Percentiles rank a stretch among this genome's conserved stretches.
Conservation (phyloP, 2,113 vertebrate genomes). For the Helogale parvula region DNA sequence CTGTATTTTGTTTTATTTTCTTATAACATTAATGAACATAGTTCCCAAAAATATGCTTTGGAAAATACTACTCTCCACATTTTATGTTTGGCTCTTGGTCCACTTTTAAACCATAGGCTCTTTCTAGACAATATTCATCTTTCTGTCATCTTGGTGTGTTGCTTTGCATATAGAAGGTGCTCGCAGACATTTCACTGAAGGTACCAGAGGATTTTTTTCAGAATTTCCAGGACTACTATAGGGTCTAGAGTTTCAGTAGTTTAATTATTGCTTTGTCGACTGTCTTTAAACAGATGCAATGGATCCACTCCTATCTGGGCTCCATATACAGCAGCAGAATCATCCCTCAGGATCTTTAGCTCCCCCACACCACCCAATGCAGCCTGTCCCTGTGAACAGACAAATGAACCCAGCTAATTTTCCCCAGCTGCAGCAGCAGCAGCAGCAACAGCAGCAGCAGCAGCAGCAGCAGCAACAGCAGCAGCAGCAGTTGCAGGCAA, state of each 20-base stretch:
- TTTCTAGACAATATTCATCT: conserved; percentile 30
- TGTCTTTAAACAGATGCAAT: conserved; percentile 89
- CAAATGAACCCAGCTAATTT: conserved; percentile 94
- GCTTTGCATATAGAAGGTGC: neutral
- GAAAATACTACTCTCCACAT: neutral
- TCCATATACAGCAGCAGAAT: conserved; percentile 90
- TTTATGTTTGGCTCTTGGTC: conserved; percentile 2
- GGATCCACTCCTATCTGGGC: conserved; percentile 94
- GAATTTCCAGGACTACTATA: neutral
- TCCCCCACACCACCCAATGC: conserved; percentile 95
- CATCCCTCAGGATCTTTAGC: conserved; percentile 92
- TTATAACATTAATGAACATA: neutral
- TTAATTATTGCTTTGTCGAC: conserved; percentile 71
- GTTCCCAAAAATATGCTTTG: conserved; percentile 45
- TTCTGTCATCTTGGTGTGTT: conserved; percentile 6
- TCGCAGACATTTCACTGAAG: neutral
- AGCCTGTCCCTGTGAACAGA: conserved; percentile 91
- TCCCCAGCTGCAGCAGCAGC: conserved; percentile 92
- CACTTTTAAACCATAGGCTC: neutral
- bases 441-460: conserved; percentile 87
- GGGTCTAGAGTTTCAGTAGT: conserved; percentile 24
- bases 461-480: conserved; percentile 90
- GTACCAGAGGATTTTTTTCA: conserved; percentile 22
- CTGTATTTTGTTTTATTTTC: conserved; percentile 50
- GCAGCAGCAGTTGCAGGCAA: conserved; percentile 90